Percentiles rank a stretch among this genome's conserved stretches.
Conservation (phyloP, 1,140 invertebrate species). For the Drosophila jambulina region DNA sequence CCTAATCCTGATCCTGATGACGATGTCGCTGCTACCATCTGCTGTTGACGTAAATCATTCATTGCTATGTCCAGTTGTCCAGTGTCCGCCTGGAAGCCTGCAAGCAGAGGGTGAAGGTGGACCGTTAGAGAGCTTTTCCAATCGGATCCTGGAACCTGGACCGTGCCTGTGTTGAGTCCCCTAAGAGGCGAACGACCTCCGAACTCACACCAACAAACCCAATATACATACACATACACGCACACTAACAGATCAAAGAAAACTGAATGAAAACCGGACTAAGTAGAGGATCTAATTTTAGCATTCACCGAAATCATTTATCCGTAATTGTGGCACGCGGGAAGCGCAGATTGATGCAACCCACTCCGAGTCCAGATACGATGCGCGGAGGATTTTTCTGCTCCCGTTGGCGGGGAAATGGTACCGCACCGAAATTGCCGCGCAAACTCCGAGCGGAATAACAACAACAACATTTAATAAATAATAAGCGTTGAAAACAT, state of each 20-base stretch:
- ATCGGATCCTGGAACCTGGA: background rate
- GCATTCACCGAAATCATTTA: constrained; percentile 17
- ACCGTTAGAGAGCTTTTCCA: background rate
- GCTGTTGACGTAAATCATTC: constrained; percentile 83
- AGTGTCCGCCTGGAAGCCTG: constrained; percentile 47
- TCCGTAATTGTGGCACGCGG: constrained; percentile 9
- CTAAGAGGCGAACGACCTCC: constrained; percentile 39
- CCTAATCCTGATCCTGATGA: constrained; percentile 61
- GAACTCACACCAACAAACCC: background rate
- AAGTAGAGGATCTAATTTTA: constrained; percentile 40
- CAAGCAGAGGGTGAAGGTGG: background rate
- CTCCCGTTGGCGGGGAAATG: constrained; percentile 7
- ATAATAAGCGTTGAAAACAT: constrained; percentile 75
- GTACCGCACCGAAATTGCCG: constrained; percentile 52
- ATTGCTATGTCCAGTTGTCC: constrained; percentile 74
- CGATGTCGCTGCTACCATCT: constrained; percentile 78
- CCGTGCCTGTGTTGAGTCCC: background rate
- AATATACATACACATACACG: constrained; percentile 4
- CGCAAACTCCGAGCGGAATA: constrained; percentile 55
- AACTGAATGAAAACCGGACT: constrained; percentile 36
- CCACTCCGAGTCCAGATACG: constrained; percentile 4
- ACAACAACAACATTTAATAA: constrained; percentile 65
- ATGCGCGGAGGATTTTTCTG: background rate
- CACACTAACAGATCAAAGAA: constrained; percentile 14
- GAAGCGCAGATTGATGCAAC: constrained; percentile 15